A percentile compares a stretch with the other conserved stretches of the same genome.
These are phyloP conservation scores for Eilema caniola DNA, from an alignment of 2,888 invertebrate genomes.

Conservation along the genomic window DNA sequence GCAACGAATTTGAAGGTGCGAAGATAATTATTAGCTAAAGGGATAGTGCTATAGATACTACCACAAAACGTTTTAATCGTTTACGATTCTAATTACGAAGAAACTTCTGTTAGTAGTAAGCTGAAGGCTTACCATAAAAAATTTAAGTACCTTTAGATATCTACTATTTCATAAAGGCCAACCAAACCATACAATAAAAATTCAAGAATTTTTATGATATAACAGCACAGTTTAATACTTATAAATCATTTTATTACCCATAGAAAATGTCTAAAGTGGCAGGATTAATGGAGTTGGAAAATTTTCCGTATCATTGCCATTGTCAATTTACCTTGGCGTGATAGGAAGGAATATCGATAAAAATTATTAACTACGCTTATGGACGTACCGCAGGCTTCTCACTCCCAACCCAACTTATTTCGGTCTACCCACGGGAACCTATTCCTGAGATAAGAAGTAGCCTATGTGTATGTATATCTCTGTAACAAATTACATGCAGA, in stretches of 20 bases:
- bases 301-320: background rate
- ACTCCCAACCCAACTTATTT: background rate
- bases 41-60: too few relatives aligned
- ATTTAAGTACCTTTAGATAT: background rate
- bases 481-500: too few relatives aligned
- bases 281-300: background rate
- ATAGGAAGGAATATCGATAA: background rate
- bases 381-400: background rate
- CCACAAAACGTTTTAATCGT: background rate
- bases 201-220: background rate
- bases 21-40: too few relatives aligned
- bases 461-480: too few relatives aligned
- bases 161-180: background rate
- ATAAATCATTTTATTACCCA: background rate
- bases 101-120: background rate
- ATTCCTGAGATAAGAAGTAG: too few relatives aligned
- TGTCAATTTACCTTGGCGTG: conserved; percentile 6
- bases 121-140: background rate
- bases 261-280: background rate
- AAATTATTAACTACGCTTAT: background rate
- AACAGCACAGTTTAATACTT: background rate
- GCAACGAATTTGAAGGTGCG: too few relatives aligned
- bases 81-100: background rate
- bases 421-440: background rate
- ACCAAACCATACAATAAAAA: background rate